Evolutionary conservation across 2,797 vertebrate species (phyloP).

Genomic region (Scolopax rusticola): DNA sequence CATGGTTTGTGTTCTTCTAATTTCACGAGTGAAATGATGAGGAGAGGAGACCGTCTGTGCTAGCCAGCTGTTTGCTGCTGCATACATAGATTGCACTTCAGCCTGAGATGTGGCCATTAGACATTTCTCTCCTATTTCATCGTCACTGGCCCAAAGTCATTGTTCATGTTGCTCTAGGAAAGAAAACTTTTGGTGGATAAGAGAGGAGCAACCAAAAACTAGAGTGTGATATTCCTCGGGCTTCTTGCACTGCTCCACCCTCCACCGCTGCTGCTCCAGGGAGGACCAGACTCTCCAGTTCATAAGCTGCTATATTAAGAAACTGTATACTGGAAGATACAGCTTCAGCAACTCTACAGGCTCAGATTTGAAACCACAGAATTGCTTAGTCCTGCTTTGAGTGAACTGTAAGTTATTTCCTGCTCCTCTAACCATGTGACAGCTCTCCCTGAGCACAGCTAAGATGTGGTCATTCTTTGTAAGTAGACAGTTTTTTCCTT

Average conservation of each 20-base stretch:
- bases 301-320: slow-evolving; percentile 25
- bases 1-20: not conserved
- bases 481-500: slow-evolving; percentile 38
- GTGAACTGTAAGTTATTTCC: slow-evolving; percentile 66
- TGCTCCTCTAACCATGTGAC: slow-evolving; percentile 48
- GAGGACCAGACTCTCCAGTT: slow-evolving; percentile 31
- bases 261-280: not conserved
- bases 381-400: slow-evolving; percentile 26
- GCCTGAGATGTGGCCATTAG: not conserved
- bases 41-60: not conserved
- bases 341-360: slow-evolving; percentile 30
- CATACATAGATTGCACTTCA: not conserved
- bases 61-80: not conserved
- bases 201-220: not conserved
- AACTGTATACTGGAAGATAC: slow-evolving; percentile 25
- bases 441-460: not conserved
- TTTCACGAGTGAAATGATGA: not conserved
- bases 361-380: slow-evolving; percentile 52
- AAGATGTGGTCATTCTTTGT: slow-evolving; percentile 64
- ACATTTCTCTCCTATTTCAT: not conserved
- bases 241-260: not conserved
- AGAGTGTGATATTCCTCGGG: not conserved
- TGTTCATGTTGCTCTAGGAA: not conserved
- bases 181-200: not conserved
- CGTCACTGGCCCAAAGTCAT: not conserved